Evolutionary conservation across 2,888 invertebrate species (phyloP).

Genomic region (Congeria kusceri): DNA sequence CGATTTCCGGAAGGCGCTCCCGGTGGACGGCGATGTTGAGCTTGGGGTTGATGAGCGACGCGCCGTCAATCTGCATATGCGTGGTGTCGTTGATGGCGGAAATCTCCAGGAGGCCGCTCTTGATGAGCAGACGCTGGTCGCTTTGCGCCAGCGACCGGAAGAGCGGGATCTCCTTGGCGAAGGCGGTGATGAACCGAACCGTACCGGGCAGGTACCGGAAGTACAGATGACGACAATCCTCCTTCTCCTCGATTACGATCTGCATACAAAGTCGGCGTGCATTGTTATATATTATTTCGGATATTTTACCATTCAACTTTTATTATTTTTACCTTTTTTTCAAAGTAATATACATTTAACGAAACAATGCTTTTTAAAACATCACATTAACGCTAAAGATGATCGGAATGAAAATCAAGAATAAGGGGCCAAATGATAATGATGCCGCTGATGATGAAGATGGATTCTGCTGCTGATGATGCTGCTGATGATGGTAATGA

Average conservation of each 20-base stretch:
- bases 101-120: constrained; percentile 77
- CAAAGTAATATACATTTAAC: too few relatives aligned
- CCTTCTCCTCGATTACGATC: constrained; percentile 39
- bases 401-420: too few relatives aligned
- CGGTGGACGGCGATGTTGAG: constrained; percentile 61
- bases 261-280: constrained; percentile 18
- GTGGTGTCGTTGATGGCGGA: constrained; percentile 72
- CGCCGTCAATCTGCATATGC: constrained; percentile 58
- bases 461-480: not conserved
- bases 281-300: too few relatives aligned
- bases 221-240: constrained; percentile 69
- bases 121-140: constrained; percentile 78
- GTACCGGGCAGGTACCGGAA: constrained; percentile 76
- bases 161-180: constrained; percentile 78
- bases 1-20: constrained; percentile 52
- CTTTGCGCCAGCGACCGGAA: constrained; percentile 73
- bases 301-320: too few relatives aligned
- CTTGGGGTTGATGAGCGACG: constrained; percentile 66
- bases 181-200: constrained; percentile 77
- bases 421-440: too few relatives aligned
- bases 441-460: not conserved
- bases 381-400: too few relatives aligned
- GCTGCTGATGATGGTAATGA: constrained; percentile 5
- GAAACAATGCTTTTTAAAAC: too few relatives aligned
- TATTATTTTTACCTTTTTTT: too few relatives aligned